Evolutionary conservation across 2,113 vertebrate genomes (phyloP).

Genomic region (Laticauda laticaudata): DNA sequence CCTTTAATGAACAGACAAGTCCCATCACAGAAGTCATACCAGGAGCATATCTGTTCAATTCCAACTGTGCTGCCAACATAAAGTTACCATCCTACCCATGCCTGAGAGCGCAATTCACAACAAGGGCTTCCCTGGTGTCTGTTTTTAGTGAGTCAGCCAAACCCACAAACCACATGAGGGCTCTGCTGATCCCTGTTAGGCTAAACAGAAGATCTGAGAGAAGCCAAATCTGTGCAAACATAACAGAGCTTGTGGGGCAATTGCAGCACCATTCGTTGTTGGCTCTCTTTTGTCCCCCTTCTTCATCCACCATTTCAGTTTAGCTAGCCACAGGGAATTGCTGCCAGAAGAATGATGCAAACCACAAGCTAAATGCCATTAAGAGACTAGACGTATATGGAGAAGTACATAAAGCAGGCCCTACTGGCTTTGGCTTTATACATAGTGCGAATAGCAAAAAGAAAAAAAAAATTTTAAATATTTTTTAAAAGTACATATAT

Average conservation of each 20-base stretch:
- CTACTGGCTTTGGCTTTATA: background rate
- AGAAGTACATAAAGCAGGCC: background rate
- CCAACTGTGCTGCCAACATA: background rate
- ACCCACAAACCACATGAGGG: background rate
- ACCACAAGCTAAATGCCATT: background rate
- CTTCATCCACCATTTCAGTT: background rate
- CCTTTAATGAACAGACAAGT: background rate
- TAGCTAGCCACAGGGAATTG: background rate
- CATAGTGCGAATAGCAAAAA: background rate
- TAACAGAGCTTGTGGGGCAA: background rate
- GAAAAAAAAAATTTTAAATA: background rate
- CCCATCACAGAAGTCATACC: background rate
- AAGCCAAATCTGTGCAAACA: background rate
- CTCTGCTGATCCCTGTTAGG: background rate
- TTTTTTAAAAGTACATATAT: background rate
- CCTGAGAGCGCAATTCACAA: background rate
- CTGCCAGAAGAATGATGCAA: too few relatives aligned
- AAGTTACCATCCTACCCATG: background rate
- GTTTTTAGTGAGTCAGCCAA: background rate
- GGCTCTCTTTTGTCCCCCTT: background rate
- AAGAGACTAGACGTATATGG: background rate
- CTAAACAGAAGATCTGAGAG: background rate
- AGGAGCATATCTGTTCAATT: background rate
- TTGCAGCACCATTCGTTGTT: background rate
- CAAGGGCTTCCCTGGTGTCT: background rate